Base-by-base conservation (phyloP, 2,113 vertebrate species). In the Tetrax tetrax region DNA sequence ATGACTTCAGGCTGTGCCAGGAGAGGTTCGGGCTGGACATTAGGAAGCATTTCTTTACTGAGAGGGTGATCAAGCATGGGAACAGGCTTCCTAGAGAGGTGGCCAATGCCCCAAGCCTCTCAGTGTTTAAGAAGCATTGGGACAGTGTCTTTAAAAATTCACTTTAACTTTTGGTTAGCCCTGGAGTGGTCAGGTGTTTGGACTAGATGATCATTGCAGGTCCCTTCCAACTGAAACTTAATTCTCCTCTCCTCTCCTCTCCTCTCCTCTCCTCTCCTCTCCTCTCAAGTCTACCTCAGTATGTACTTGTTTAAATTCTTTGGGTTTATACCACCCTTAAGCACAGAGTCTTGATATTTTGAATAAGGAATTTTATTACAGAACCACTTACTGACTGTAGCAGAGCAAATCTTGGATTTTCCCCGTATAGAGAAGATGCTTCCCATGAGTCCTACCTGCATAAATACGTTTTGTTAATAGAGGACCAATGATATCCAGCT, bases 21-120 rank as follows among this genome's bases (percentile, higher is more conserved):
- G 3, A 7, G 10, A 68, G 6, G 7, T 79, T 59, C 3, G 45
- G 43, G 38, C 5, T 45, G 29, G 25, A 33, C 10, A 8, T 63
- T 14, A 37, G 1, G 4, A 82, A n/a, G 1, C 10, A 22, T 28
- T 84, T 64, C 14, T 65, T 64, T 33, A 57, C 7, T 0, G 0
- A 37, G 7, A 47, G 15, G 9, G 6, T 53, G 16, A 7, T 74
- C 23, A 91, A 31, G 86, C n/a, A 27, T 28, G 65, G 12, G 20
- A 86, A 29, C 16, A 53, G 24, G 9, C 20, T 54, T 45, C 37
- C 33, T 38, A 66, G 33, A 75, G 18, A 76, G 11, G 17, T 60
- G 24, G 12, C 13, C 1, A 0, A n/a, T 47, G 27, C 4, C 33
- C 53, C 13, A 22, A 4, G 31, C 2, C 51, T 65, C 17, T 29